phyloP scores from a whole-genome alignment of 1,140 invertebrate genomes.

The Drosophila obscura region DNA sequence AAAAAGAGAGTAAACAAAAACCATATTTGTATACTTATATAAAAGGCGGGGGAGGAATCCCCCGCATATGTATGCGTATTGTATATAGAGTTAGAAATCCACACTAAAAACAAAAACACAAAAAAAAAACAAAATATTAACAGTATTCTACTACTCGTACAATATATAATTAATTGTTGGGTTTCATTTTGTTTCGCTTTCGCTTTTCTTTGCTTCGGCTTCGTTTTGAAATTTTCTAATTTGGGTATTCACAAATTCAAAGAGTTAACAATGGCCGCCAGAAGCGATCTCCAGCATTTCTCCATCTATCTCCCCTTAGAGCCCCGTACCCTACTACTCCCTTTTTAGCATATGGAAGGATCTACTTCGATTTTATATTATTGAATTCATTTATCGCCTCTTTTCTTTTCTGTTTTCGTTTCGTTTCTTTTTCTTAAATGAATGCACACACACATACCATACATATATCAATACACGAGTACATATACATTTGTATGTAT shows the following conservation, averaged over 20 bases:
- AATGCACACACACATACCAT: no score
- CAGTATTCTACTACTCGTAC: slow-evolving; percentile 37
- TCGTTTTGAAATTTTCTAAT: slow-evolving; percentile 42
- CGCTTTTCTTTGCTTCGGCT: not conserved
- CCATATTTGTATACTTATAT: slow-evolving; percentile 52
- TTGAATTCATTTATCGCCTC: not conserved
- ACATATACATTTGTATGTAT: slow-evolving; percentile 7
- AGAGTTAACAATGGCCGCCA: slow-evolving; percentile 43
- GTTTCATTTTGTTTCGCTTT: slow-evolving; percentile 1
- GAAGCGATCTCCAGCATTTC: slow-evolving; percentile 21
- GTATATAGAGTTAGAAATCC: slow-evolving; percentile 48
- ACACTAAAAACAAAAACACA: slow-evolving; percentile 23
- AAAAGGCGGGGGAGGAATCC: slow-evolving; percentile 33
- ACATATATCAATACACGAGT: no score
- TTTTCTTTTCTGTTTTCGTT: slow-evolving; percentile 8
- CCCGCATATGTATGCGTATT: not conserved
- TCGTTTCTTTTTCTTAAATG: slow-evolving; percentile 8
- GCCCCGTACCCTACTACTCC: slow-evolving; percentile 17
- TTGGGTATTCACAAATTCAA: slow-evolving; percentile 48
- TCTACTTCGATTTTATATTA: slow-evolving; percentile 55
- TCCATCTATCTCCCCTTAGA: slow-evolving; percentile 31
- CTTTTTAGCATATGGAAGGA: slow-evolving; percentile 67
- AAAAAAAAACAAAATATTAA: slow-evolving; percentile 35
- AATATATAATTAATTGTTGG: slow-evolving; percentile 22
- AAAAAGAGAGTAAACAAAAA: slow-evolving; percentile 47